Conservation (phyloP, 2,113 vertebrate species). For the Cinclus mexicanus region DNA sequence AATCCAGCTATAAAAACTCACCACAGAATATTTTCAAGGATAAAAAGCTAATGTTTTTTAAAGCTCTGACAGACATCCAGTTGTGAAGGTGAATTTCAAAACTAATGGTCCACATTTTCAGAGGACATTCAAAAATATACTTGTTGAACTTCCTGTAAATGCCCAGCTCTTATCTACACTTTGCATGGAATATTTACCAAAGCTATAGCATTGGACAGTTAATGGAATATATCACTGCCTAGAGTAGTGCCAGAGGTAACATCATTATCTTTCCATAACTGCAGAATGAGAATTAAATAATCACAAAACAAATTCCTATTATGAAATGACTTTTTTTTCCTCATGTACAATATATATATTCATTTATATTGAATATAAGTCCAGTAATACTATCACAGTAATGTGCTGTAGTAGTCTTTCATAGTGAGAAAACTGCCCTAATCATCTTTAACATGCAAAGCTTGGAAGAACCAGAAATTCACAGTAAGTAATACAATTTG, state of each 20-base stretch:
- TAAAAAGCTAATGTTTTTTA: constrained; percentile 31
- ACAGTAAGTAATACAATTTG: constrained; percentile 68
- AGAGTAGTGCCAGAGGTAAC: constrained; percentile 40
- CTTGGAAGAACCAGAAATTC: constrained; percentile 71
- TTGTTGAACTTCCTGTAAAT: constrained; percentile 18
- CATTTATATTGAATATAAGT: constrained; percentile 41
- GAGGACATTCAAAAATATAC: constrained; percentile 19
- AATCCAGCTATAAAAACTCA: constrained; percentile 56
- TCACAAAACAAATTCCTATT: constrained; percentile 73
- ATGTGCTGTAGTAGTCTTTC: constrained; percentile 67
- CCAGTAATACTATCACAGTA: constrained; percentile 68
- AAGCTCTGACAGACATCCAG: constrained; percentile 31
- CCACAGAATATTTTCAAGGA: constrained; percentile 49
- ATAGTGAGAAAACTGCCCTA: constrained; percentile 67
- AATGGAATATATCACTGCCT: constrained; percentile 12
- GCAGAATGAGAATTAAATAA: constrained; percentile 47
- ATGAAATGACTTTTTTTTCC: constrained; percentile 57
- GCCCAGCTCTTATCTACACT: constrained; percentile 15
- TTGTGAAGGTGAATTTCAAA: constrained; percentile 21
- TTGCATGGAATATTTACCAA: constrained; percentile 30
- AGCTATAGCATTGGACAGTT: neutral
- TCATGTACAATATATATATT: constrained; percentile 56
- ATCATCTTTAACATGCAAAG: constrained; percentile 77
- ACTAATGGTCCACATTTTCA: neutral
- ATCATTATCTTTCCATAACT: constrained; percentile 47